A percentile compares a stretch with the other conserved stretches of the same genome.
These are phyloP conservation scores for Anser cygnoides DNA, from an alignment of 2,113 vertebrate genomes.

Conservation along the genomic window DNA sequence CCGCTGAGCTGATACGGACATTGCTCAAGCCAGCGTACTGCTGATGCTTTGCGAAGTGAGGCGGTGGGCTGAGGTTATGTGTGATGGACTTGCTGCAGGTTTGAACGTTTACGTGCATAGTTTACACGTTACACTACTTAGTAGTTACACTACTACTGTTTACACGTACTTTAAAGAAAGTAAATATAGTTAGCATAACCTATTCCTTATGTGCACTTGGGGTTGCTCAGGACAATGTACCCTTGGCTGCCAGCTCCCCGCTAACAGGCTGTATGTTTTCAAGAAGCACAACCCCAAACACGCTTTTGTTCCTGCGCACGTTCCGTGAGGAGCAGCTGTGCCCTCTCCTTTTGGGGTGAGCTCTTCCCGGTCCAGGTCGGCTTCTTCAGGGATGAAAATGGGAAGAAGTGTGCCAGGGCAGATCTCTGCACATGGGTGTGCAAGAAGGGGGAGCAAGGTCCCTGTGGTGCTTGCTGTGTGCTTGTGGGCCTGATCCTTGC, in stretches of 20 bases:
- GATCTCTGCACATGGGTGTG: not conserved
- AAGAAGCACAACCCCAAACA: not conserved
- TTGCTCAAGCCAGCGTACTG: not conserved
- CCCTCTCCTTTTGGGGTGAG: not conserved
- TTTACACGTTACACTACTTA: not conserved
- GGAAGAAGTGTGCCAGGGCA: not conserved
- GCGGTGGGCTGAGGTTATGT: accelerated
- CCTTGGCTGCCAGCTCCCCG: not conserved
- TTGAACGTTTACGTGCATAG: accelerated
- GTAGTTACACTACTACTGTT: not conserved
- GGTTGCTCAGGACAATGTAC: accelerated
- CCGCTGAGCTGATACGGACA: too few species aligned
- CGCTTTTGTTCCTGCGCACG: accelerated
- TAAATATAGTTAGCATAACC: not conserved
- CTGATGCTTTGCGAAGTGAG: accelerated
- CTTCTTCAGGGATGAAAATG: not conserved
- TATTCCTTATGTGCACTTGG: not conserved
- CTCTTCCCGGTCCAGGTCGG: not conserved
- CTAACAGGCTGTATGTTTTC: not conserved
- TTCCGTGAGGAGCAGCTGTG: accelerated
- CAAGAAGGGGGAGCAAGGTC: not conserved
- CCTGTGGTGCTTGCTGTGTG: accelerated
- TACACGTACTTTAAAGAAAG: not conserved
- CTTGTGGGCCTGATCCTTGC: accelerated
- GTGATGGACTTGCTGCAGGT: accelerated